These are phyloP conservation scores for Hemiscyllium ocellatum DNA, from an alignment of 2,113 vertebrate species.

Conservation along the genomic window DNA sequence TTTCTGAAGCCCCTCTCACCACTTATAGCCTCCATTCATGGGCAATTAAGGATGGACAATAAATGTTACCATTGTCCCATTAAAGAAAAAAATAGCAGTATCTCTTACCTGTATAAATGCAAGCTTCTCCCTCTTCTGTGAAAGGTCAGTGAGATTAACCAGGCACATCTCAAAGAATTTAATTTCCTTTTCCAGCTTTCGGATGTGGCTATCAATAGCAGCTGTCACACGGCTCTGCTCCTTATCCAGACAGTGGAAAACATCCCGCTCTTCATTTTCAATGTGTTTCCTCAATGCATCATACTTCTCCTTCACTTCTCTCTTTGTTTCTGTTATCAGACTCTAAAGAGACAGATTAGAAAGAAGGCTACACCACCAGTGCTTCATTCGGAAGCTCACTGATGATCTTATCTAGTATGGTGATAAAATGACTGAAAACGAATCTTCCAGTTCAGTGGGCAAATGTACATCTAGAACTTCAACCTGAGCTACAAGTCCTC, in stretches of 20 bases:
- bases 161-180: slow-evolving; percentile 3
- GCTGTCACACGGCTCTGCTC: not conserved
- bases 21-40: no score
- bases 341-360: not conserved
- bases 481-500: no score
- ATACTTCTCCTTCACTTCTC: slow-evolving; percentile 29
- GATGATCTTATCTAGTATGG: no score
- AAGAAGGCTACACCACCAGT: no score
- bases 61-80: no score
- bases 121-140: not conserved
- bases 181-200: not conserved
- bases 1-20: no score
- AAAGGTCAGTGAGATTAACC: not conserved
- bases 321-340: slow-evolving; percentile 31
- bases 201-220: not conserved
- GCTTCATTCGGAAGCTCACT: no score
- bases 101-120: slow-evolving; percentile 29
- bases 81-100: no score
- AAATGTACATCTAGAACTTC: no score
- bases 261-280: slow-evolving; percentile 29
- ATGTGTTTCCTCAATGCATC: slow-evolving; percentile 28
- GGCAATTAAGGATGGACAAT: no score
- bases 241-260: slow-evolving; percentile 22
- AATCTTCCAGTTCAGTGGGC: no score
- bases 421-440: no score